These are phyloP conservation scores for Stichopus chloronotus DNA, from an alignment of 35 echinoderm and acorn worm genomes.

Conservation along the genomic window DNA sequence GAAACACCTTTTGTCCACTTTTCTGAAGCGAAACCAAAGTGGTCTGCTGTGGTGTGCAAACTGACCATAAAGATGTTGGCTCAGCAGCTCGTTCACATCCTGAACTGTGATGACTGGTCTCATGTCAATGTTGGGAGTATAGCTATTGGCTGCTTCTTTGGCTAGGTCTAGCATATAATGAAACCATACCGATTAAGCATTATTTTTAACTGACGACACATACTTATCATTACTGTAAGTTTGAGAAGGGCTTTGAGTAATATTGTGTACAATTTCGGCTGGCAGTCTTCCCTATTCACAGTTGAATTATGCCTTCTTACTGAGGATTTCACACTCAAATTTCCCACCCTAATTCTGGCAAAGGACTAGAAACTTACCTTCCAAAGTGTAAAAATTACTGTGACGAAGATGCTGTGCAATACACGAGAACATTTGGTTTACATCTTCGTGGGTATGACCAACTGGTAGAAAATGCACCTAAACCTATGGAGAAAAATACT, in stretches of 20 bases:
- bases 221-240: too few species aligned
- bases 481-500: constrained; percentile 45
- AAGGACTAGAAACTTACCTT: background rate
- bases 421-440: constrained; percentile 62
- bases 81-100: constrained; percentile 15
- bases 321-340: too few species aligned
- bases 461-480: constrained; percentile 68
- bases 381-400: constrained; percentile 15
- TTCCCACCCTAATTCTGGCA: background rate
- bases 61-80: constrained; percentile 3
- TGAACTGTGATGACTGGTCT: background rate
- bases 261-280: too few species aligned
- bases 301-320: too few species aligned
- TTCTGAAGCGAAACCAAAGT: constrained; percentile 49
- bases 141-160: background rate
- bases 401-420: constrained; percentile 17
- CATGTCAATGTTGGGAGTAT: constrained; percentile 31
- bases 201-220: too few species aligned
- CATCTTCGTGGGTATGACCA: constrained; percentile 70
- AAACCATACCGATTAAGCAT: background rate
- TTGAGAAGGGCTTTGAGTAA: too few species aligned
- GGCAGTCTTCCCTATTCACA: too few species aligned
- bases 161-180: background rate
- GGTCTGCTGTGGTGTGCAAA: constrained; percentile 39
- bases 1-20: background rate